Percentiles rank a stretch among this genome's conserved stretches.
Conservation (phyloP, 2,113 vertebrate species). For the Chroicocephalus ridibundus region DNA sequence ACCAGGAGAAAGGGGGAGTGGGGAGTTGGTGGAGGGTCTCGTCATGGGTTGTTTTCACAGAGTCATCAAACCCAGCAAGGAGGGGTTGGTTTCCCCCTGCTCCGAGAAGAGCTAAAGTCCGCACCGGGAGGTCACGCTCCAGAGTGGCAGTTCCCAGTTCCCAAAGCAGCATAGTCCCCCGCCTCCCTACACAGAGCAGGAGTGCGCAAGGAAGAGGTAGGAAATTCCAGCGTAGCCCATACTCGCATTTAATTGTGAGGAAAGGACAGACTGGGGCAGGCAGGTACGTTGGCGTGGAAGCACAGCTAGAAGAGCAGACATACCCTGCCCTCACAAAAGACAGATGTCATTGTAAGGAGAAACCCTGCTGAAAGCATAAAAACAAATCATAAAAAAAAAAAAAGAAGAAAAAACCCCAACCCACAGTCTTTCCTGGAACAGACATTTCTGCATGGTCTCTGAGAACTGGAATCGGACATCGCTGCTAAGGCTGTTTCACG, state of each 20-base stretch:
- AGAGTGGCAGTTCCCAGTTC: neutral
- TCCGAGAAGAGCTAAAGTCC: neutral
- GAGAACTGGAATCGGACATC: neutral
- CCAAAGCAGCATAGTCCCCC: neutral
- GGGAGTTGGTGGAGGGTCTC: neutral
- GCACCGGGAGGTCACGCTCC: neutral
- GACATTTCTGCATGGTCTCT: neutral
- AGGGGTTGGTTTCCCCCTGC: neutral
- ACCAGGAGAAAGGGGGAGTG: neutral
- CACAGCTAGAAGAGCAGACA: constrained; percentile 44
- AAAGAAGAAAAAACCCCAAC: neutral
- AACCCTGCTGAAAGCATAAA: constrained; percentile 36
- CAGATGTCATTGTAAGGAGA: neutral
- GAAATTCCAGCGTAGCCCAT: constrained; percentile 22
- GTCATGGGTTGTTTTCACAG: neutral
- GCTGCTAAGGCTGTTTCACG: neutral
- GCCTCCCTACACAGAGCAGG: neutral
- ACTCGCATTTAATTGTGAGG: constrained; percentile 53
- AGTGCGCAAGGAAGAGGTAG: neutral
- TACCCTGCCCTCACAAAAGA: constrained; percentile 13
- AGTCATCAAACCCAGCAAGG: neutral
- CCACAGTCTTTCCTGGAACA: constrained; percentile 18
- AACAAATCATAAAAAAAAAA: neutral
- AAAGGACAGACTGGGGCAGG: constrained; percentile 21
- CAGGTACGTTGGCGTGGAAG: constrained; percentile 20